Percentiles rank a stretch among this genome's conserved stretches.
Evolutionary conservation across 2,113 vertebrate species (phyloP).

Genomic region (Centrocercus urophasianus): DNA sequence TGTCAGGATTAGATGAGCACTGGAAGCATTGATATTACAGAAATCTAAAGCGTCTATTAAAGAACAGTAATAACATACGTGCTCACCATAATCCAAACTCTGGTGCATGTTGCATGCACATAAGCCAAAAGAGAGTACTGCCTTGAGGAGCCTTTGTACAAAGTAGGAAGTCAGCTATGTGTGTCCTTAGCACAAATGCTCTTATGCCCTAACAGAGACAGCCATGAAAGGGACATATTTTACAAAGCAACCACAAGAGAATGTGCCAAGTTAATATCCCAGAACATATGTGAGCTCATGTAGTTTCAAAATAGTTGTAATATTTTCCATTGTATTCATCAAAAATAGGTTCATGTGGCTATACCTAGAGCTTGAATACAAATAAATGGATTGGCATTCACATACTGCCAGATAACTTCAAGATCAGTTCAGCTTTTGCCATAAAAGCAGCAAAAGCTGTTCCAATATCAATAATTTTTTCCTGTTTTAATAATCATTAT

Average conservation of each 20-base stretch:
- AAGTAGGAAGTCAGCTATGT: background rate
- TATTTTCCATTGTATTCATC: conserved; percentile 60
- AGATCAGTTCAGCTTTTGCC: background rate
- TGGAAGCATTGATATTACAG: background rate
- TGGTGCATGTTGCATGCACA: background rate
- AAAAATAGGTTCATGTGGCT: conserved; percentile 18
- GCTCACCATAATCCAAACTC: background rate
- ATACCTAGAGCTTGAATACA: conserved; percentile 25
- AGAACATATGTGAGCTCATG: conserved; percentile 50
- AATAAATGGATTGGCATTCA: conserved; percentile 29
- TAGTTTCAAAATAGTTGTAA: conserved; percentile 46
- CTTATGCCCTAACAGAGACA: background rate
- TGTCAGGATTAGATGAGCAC: background rate
- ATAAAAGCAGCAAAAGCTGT: conserved; percentile 29
- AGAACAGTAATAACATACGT: background rate
- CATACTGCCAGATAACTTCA: conserved; percentile 16
- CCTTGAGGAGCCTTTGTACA: background rate
- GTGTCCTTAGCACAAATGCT: background rate
- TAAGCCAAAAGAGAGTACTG: background rate
- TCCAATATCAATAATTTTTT: conserved; percentile 66
- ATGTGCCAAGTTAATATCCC: conserved; percentile 45
- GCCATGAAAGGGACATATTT: background rate
- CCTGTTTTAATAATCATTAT: conserved; percentile 52
- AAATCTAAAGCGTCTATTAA: background rate
- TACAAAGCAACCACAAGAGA: background rate